A percentile compares a stretch with the other conserved stretches of the same genome.
phyloP scores from a whole-genome alignment of 2,888 invertebrate species.

The Cantharis rufa region DNA sequence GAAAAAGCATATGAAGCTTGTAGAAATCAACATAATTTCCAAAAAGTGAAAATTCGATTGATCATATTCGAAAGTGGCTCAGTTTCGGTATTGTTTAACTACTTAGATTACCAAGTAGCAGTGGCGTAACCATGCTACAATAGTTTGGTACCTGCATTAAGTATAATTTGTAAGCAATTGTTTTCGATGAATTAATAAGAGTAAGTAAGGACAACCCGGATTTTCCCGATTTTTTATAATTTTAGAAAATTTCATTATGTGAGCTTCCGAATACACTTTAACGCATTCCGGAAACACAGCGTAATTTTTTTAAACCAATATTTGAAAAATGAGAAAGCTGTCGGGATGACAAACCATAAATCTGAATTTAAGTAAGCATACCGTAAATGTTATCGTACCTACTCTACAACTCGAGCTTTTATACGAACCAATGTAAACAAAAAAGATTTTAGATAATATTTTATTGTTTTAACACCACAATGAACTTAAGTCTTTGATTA shows the following conservation, averaged over 20 bases:
- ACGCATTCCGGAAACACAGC: not conserved
- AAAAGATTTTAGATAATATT: not conserved
- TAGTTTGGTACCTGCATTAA: too few relatives aligned
- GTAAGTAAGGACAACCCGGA: too few relatives aligned
- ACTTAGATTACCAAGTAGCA: too few relatives aligned
- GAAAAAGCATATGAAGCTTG: too few relatives aligned
- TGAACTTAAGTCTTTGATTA: not conserved
- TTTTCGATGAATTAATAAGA: too few relatives aligned
- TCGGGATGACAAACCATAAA: not conserved
- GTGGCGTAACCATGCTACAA: too few relatives aligned
- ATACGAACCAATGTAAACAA: not conserved
- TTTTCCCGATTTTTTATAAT: not conserved
- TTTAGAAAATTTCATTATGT: not conserved
- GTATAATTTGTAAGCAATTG: too few relatives aligned
- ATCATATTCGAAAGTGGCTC: too few relatives aligned
- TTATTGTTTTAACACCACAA: not conserved
- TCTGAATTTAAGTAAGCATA: not conserved
- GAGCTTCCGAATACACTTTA: not conserved
- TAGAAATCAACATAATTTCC: too few relatives aligned
- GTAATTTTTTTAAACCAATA: not conserved
- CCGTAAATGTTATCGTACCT: not conserved
- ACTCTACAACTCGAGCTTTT: not conserved
- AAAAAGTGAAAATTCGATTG: too few relatives aligned
- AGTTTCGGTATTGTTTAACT: too few relatives aligned
- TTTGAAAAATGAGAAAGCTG: not conserved